Conservation (phyloP, 1,140 invertebrate genomes). For the Bombyx mori region ASM3026992v2 NC_085110.1:10416001-10416500, state of each 20-base stretch:
- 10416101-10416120: constrained; percentile 55
- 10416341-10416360: constrained; percentile 66
- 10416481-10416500: constrained; percentile 17
- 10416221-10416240: constrained; percentile 70
- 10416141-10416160: constrained; percentile 58
- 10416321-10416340: constrained; percentile 72
- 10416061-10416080: constrained; percentile 6
- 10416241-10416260: constrained; percentile 69
- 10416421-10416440: constrained; percentile 23
- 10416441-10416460: background rate
- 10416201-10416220: constrained; percentile 61
- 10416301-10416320: constrained; percentile 67
- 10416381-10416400: constrained; percentile 58
- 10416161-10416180: constrained; percentile 48
- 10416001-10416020: no score
- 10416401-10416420: constrained; percentile 58
- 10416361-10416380: constrained; percentile 62
- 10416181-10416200: constrained; percentile 35
- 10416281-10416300: constrained; percentile 71
- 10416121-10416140: constrained; percentile 58
- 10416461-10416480: constrained; percentile 23
- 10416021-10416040: constrained; percentile 6
- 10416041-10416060: constrained; percentile 15
- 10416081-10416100: constrained; percentile 44
- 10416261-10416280: constrained; percentile 71